A percentile compares a stretch with the other conserved stretches of the same genome.
Conservation (phyloP, 2,888 invertebrate species). For the Microchrysa polita region DNA sequence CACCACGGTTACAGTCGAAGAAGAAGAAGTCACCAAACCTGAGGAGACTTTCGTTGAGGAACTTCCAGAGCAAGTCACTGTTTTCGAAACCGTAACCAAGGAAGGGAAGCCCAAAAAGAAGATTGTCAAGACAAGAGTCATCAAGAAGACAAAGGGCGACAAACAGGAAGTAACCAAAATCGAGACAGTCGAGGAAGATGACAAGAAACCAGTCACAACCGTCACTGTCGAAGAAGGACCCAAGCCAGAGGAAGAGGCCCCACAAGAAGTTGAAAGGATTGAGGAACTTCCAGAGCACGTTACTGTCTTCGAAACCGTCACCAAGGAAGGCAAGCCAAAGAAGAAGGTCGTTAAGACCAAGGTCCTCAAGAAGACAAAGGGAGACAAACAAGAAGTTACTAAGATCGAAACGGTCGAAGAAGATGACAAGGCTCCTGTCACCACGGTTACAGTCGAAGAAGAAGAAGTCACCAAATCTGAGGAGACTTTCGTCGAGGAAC, state of each 20-base stretch:
- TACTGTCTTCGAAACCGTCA: slow-evolving; percentile 54
- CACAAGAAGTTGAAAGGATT: slow-evolving; percentile 56
- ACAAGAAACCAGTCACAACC: slow-evolving; percentile 57
- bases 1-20: slow-evolving; percentile 58
- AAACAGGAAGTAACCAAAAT: slow-evolving; percentile 61
- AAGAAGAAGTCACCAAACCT: slow-evolving; percentile 56
- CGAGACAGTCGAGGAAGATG: slow-evolving; percentile 56
- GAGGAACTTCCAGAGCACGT: slow-evolving; percentile 56
- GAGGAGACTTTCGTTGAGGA: slow-evolving; percentile 53
- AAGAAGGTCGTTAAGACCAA: slow-evolving; percentile 50
- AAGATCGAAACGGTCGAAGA: slow-evolving; percentile 54
- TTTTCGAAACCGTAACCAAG: slow-evolving; percentile 54
- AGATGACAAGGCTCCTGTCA: slow-evolving; percentile 52
- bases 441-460: slow-evolving; percentile 52
- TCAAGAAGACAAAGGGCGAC: slow-evolving; percentile 56
- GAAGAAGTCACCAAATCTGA: not conserved
- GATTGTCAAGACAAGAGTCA: slow-evolving; percentile 57
- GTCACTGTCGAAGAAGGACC: slow-evolving; percentile 48
- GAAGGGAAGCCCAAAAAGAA: slow-evolving; percentile 56
- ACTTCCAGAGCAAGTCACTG: slow-evolving; percentile 55
- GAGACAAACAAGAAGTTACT: slow-evolving; percentile 55
- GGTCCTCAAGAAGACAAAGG: slow-evolving; percentile 56
- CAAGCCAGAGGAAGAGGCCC: slow-evolving; percentile 49
- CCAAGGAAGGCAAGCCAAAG: slow-evolving; percentile 48
- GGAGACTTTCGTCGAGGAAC: slow-evolving; percentile 49